These are phyloP conservation scores for Adrianichthys oophorus DNA, from an alignment of 2,797 vertebrate genomes.

Conservation along the genomic window DNA sequence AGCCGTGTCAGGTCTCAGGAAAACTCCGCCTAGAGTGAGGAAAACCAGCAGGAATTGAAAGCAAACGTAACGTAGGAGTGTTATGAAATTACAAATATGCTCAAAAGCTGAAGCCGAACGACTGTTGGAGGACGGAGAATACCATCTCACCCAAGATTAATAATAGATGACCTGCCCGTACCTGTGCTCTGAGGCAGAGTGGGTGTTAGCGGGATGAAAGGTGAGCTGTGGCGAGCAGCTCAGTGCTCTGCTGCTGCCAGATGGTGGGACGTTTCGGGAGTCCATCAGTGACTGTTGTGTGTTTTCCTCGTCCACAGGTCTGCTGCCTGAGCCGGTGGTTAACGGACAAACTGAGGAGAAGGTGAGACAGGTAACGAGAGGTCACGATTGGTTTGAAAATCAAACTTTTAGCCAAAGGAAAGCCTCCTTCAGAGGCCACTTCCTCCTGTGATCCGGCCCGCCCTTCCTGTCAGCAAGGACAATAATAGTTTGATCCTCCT, in stretches of 20 bases:
- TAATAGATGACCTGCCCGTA: conserved; percentile 57
- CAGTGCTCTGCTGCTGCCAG: conserved; percentile 21
- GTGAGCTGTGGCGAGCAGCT: conserved; percentile 36
- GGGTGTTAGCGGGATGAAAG: conserved; percentile 51
- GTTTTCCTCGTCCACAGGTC: conserved; percentile 73
- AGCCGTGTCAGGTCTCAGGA: conserved; percentile 36
- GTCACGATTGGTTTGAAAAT: conserved; percentile 9
- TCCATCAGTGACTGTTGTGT: conserved; percentile 23
- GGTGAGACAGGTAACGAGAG: conserved; percentile 74
- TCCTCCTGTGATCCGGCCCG: conserved; percentile 18
- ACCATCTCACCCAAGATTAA: too few relatives aligned
- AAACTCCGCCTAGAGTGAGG: conserved; percentile 36
- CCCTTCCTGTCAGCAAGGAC: conserved; percentile 36
- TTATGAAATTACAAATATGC: too few relatives aligned
- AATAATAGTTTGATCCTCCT: conserved; percentile 15
- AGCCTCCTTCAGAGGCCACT: conserved; percentile 25
- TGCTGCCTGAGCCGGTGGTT: conserved; percentile 84
- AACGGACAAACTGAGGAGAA: conserved; percentile 87
- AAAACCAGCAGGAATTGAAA: conserved; percentile 12
- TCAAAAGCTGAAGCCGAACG: too few relatives aligned
- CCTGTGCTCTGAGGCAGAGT: conserved; percentile 58
- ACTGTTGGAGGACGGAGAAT: too few relatives aligned
- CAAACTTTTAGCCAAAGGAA: conserved; percentile 12
- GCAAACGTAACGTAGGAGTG: too few relatives aligned
- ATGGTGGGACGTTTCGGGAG: neutral